Evolutionary conservation across 1,140 invertebrate genomes (phyloP), one percentile per base, ranked within the genome.

Genomic region (Drosophila lowei): DNA sequence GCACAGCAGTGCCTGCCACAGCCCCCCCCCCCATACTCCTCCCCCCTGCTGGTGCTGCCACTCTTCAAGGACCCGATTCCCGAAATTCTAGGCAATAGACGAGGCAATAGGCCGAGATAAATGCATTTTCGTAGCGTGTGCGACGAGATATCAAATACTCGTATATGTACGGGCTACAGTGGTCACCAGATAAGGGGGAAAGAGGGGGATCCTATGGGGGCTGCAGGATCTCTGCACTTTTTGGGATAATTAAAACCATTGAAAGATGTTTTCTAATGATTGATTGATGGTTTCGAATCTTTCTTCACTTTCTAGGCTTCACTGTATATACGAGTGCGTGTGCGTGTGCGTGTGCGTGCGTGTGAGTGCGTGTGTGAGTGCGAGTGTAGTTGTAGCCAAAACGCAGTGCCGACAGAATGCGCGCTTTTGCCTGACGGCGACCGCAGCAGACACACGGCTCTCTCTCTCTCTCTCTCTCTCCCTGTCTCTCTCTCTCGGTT

Each of bases 361-460:
- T 4, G 50, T 63, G 34, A 1, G 3, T 11, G 11, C 1, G 34
- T 4, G 34, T 3, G 1, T 1, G 34, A 4, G 34, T 11, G 3
- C 1, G 34, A 4, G 50, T 63, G 65, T 34, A 54, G 58, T 30
- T 62, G 30, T 47, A 67, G 49, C 60, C 62, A 85, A 85, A 84
- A 85, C 67, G 77, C 77, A 79, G 77, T 66, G 61, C 60, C 72
- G 74, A 70, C 64, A 68, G 34, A 38, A 38, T 38, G 81, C 79
- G 80, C 80, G 80, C 86, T 84, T 38, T 38, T 38, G 34, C 77
- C 81, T 86, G 75, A 80, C 80, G 80, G 80, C 80, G 80, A 84
- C 80, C 80, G 80, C 81, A 84, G 74, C 81, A 84, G 77, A 86
- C 80, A 80, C 77, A 84, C 80, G 81, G 81, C 77, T 80, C 81